Evolutionary conservation across 1,140 invertebrate genomes (phyloP).

Genomic region (Cydia fagiglandana): DNA sequence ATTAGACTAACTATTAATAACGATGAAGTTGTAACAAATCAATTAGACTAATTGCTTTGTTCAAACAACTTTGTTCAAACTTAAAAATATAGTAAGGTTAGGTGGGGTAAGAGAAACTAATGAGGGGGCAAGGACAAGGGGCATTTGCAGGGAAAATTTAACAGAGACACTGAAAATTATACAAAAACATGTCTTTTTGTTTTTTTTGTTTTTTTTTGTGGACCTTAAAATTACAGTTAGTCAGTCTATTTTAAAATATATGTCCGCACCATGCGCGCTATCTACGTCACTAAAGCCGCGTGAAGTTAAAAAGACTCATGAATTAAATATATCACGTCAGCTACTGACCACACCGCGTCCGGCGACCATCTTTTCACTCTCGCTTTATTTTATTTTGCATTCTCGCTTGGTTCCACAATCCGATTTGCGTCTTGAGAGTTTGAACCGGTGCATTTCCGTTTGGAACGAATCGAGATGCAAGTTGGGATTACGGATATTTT

Average conservation of each 20-base stretch:
- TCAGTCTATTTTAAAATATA: not conserved
- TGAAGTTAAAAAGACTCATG: constrained; percentile 29
- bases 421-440: constrained; percentile 29
- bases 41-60: no score
- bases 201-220: no score
- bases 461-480: constrained; percentile 13
- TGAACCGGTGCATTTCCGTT: constrained; percentile 15
- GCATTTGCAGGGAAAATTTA: no score
- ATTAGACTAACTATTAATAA: no score
- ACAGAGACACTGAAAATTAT: no score
- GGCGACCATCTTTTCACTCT: constrained; percentile 17
- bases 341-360: constrained; percentile 19
- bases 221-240: no score
- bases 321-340: constrained; percentile 32
- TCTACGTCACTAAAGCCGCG: constrained; percentile 14
- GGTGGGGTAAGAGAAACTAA: no score
- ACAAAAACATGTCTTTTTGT: no score
- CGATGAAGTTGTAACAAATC: no score
- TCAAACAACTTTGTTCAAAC: no score
- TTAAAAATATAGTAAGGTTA: no score
- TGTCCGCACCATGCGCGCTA: not conserved
- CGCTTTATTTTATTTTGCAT: constrained; percentile 20
- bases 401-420: not conserved
- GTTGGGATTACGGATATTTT: not conserved
- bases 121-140: no score